phyloP scores from a whole-genome alignment of 53 echinoderm and acorn worm genomes.

The Mesocentrotus franciscanus region DNA sequence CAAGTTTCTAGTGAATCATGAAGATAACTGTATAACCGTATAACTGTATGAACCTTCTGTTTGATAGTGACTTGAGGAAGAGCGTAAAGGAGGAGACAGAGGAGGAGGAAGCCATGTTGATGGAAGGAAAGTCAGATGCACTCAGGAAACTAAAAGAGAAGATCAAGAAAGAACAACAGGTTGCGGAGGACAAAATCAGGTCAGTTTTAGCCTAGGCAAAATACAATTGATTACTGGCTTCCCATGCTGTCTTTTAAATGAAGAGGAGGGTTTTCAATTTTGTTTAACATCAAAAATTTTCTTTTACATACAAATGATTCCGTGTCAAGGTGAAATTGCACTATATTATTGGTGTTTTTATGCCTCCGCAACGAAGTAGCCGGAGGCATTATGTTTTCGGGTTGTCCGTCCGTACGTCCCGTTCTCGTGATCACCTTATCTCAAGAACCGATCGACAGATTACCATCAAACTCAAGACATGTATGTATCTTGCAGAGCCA shows the following conservation, averaged over 20 bases:
- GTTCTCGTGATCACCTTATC: too few relatives aligned
- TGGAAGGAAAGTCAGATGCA: slow-evolving; percentile 93
- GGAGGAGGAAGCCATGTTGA: slow-evolving; percentile 94
- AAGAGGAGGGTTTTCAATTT: background rate
- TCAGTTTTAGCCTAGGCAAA: background rate
- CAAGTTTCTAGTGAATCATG: too few relatives aligned
- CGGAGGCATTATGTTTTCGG: too few relatives aligned
- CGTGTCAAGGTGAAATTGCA: too few relatives aligned
- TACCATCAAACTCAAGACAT: too few relatives aligned
- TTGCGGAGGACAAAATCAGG: slow-evolving; percentile 88
- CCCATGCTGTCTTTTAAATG: background rate
- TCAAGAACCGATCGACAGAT: too few relatives aligned
- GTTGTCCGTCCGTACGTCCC: too few relatives aligned
- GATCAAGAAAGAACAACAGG: slow-evolving; percentile 81
- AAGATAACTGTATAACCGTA: background rate
- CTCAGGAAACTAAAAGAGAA: slow-evolving; percentile 87
- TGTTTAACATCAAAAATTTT: background rate
- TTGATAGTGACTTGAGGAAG: slow-evolving; percentile 68
- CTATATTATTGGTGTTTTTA: too few relatives aligned
- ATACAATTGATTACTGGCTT: background rate
- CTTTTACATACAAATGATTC: background rate
- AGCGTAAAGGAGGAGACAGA: slow-evolving; percentile 87
- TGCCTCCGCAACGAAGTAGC: too few relatives aligned
- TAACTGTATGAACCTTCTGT: background rate
- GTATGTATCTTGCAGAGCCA: too few relatives aligned